Evolutionary conservation across 2,113 vertebrate genomes (phyloP).

Genomic region (Thinocorus orbignyianus): DNA sequence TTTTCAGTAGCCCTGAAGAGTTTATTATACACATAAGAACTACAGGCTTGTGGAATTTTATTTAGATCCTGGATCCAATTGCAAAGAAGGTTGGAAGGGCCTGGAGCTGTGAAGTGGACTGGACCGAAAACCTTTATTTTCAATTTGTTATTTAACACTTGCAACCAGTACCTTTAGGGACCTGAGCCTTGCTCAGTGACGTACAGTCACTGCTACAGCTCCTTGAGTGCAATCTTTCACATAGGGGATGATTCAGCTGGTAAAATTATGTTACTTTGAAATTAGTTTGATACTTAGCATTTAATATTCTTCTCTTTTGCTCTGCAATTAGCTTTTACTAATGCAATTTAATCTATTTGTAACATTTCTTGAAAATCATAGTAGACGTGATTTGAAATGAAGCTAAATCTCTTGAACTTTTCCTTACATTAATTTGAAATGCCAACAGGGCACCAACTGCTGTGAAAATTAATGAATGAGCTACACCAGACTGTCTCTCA

Average conservation of each 20-base stretch:
- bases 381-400: conserved; percentile 67
- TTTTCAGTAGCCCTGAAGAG: background rate
- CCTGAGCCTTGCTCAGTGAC: background rate
- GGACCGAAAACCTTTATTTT: background rate
- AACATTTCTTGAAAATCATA: conserved; percentile 70
- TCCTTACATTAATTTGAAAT: conserved; percentile 74
- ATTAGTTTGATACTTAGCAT: conserved; percentile 42
- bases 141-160: background rate
- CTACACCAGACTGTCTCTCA: conserved; percentile 66
- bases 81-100: background rate
- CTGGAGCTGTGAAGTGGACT: background rate
- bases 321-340: conserved; percentile 69
- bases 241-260: conserved; percentile 19
- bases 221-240: background rate
- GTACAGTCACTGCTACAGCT: background rate
- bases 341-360: conserved; percentile 68
- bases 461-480: conserved; percentile 82
- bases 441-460: conserved; percentile 75
- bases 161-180: background rate
- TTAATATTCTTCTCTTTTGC: conserved; percentile 66
- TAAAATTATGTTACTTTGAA: conserved; percentile 38
- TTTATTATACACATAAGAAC: background rate
- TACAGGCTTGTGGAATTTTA: background rate
- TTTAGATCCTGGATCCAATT: background rate
- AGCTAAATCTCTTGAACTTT: conserved; percentile 73